Conservation (phyloP, 2,888 invertebrate species). For the Orthonychiurus folsomi region DNA sequence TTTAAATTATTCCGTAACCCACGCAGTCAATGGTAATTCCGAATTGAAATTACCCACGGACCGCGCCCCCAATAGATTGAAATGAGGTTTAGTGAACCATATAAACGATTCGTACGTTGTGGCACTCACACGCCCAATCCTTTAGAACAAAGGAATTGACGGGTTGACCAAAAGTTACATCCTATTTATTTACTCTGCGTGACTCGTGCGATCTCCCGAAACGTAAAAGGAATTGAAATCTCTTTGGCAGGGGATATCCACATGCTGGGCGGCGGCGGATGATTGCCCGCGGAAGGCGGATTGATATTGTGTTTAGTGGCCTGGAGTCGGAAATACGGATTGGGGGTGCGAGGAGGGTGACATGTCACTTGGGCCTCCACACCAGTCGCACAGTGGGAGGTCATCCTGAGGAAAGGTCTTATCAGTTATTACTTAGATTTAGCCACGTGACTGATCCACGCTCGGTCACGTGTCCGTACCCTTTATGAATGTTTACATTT, state of each 20-base stretch:
- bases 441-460: conserved; percentile 22
- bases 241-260: background rate
- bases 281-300: background rate
- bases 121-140: background rate
- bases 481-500: conserved; percentile 38
- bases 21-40: no score
- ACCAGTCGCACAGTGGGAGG: background rate
- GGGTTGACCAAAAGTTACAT: background rate
- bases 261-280: background rate
- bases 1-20: no score
- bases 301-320: no score
- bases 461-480: conserved; percentile 24
- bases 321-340: conserved; percentile 1
- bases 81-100: background rate
- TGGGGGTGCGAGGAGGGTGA: background rate
- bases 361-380: conserved; percentile 26
- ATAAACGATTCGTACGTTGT: background rate
- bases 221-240: background rate
- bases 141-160: background rate
- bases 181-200: background rate
- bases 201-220: background rate
- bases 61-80: background rate
- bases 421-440: conserved; percentile 23
- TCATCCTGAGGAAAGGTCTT: conserved; percentile 10
- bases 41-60: no score